phyloP scores from a whole-genome alignment of 2,113 vertebrate species.

The Paedocypris sp. region DNA sequence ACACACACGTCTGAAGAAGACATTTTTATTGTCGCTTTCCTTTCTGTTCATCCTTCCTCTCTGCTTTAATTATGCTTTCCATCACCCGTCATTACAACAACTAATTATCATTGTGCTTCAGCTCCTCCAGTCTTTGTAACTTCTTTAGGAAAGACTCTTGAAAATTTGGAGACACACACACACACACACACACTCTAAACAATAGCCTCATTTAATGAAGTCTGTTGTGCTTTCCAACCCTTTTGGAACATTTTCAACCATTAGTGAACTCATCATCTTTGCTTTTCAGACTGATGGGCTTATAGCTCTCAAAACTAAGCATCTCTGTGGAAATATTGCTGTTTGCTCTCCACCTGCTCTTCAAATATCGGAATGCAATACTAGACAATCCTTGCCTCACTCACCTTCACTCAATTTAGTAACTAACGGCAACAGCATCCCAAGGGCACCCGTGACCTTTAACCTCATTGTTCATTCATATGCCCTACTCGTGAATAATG shows the following conservation, averaged over 20 bases:
- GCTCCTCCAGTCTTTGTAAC: neutral
- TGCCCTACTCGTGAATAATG: slow-evolving; percentile 8
- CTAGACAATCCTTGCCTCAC: slow-evolving; percentile 30
- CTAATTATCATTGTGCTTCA: slow-evolving; percentile 41
- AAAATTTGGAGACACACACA: no score
- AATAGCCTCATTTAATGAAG: neutral
- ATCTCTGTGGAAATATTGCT: slow-evolving; percentile 11
- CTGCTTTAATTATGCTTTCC: slow-evolving; percentile 46
- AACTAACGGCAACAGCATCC: slow-evolving; percentile 58
- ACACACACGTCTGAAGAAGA: slow-evolving; percentile 43
- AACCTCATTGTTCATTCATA: slow-evolving; percentile 44
- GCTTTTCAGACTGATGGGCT: neutral
- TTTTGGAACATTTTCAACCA: neutral
- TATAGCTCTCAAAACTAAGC: slow-evolving; percentile 25
- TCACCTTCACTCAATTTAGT: slow-evolving; percentile 36
- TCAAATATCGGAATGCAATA: slow-evolving; percentile 43
- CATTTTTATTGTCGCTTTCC: slow-evolving; percentile 35
- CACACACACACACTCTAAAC: neutral
- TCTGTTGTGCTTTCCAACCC: neutral
- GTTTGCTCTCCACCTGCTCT: slow-evolving; percentile 9
- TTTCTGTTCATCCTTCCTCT: slow-evolving; percentile 15
- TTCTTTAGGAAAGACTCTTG: no score
- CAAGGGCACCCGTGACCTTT: slow-evolving; percentile 46
- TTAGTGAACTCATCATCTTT: neutral
- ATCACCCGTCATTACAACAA: slow-evolving; percentile 42